Evolutionary conservation across 2,113 vertebrate species (phyloP).

Genomic region (Gambusia holbrooki): DNA sequence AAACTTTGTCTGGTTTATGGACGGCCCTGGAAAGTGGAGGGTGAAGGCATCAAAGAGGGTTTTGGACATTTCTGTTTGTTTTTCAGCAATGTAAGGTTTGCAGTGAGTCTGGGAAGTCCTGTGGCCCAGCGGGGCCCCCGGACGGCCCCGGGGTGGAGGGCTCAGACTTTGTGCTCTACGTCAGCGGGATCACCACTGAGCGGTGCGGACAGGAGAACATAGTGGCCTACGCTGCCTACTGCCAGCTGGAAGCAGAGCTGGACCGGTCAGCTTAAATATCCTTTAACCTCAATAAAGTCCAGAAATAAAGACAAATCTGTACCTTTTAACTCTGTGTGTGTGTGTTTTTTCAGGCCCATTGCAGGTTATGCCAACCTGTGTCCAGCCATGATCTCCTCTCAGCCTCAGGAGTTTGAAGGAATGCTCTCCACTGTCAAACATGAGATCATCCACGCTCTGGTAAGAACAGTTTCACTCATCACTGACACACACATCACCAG

Average conservation of each 20-base stretch:
- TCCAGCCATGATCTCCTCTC: conserved; percentile 94
- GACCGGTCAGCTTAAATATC: conserved; percentile 83
- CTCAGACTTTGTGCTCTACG: conserved; percentile 93
- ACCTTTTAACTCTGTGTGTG: background rate
- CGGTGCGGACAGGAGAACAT: conserved; percentile 96
- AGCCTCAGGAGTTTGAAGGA: conserved; percentile 92
- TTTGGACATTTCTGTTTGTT: background rate
- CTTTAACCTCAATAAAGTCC: background rate
- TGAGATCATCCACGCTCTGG: conserved; percentile 96
- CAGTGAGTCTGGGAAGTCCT: conserved; percentile 84
- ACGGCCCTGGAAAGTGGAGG: background rate
- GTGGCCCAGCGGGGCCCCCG: conserved; percentile 79
- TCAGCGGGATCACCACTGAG: conserved; percentile 92
- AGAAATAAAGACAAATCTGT: background rate
- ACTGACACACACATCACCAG: background rate
- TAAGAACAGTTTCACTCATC: conserved; percentile 64
- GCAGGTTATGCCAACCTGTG: conserved; percentile 98
- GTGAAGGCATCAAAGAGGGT: background rate
- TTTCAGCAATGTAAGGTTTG: conserved; percentile 92
- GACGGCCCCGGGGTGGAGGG: conserved; percentile 88
- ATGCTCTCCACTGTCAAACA: conserved; percentile 98
- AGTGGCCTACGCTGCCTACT: conserved; percentile 97
- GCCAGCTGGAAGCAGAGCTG: conserved; percentile 93
- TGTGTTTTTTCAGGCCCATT: conserved; percentile 83
- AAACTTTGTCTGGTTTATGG: too few species aligned